Evolutionary conservation across 2,113 vertebrate genomes (phyloP), one percentile per base, ranked within the genome.

Genomic region (Verasper variegatus): DNA sequence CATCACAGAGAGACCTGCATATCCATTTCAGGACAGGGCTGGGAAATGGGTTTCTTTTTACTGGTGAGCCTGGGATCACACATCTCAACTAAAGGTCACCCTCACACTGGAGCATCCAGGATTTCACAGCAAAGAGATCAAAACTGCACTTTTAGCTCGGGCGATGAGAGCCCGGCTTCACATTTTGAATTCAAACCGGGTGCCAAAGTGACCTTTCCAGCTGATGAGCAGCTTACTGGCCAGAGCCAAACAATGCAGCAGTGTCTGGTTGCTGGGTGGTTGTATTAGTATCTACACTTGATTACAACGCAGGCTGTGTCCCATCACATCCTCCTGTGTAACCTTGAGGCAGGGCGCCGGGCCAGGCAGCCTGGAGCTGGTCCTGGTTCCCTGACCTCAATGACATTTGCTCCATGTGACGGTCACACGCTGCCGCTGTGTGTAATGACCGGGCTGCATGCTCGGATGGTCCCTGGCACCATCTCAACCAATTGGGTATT

Each of bases 171-270:
- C 35, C 45, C 12, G 12, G 45, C 45, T 47, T 17, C 45, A 47
- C 15, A 5, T 47, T 87, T 6, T 71, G 58, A 78, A 87, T 83
- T 61, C 83, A 78, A 76, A 82, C 75, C 1, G 60, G 0, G 57
- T 51, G 65, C 65, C 85, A 84, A 68, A 71, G 80, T 89, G 87
- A 90, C 88, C 83, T 85, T 88, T 89, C 51, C 72, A 81, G 69
- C 62, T 58, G 65, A 68, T 64, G 82, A 60, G 74, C 35, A 37
- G 35, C 67, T 76, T 21, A 56, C 26, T 2, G 3, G 5, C 52
- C 68, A 58, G 58, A 72, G 78, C 59, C 69, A 66, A 70, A 60
- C 40, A 77, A 65, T 56, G 71, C 76, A 76, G 69, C 78, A 83
- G 60, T 64, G 61, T 68, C 45, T 82, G 66, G 24, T 60, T 72